Evolutionary conservation across 2,888 invertebrate species (phyloP).

Genomic region (Aporophyla lueneburgensis): DNA sequence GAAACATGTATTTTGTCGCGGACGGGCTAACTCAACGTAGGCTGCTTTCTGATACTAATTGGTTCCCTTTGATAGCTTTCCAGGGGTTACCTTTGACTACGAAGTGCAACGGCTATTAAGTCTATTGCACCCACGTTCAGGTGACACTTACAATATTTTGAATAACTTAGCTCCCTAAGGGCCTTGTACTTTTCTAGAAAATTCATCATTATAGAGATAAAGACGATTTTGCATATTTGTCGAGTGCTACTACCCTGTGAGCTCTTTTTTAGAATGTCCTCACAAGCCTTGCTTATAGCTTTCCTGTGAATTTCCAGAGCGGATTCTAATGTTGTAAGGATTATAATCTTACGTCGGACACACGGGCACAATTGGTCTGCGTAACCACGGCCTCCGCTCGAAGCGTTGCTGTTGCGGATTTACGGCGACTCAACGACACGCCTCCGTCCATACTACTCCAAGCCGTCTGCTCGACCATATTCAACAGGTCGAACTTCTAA

Average conservation of each 20-base stretch:
- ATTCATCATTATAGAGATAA: neutral
- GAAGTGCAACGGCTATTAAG: constrained; percentile 14
- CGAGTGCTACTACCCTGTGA: neutral
- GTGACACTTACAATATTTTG: neutral
- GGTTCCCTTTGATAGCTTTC: constrained; percentile 8
- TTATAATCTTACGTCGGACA: constrained; percentile 6
- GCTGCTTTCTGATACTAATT: constrained; percentile 15
- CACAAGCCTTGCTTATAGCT: neutral
- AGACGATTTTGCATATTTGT: neutral
- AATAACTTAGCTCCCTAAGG: neutral
- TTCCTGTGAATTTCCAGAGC: neutral
- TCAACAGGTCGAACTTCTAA: constrained; percentile 43
- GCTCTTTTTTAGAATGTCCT: too few species aligned
- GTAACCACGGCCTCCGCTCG: neutral
- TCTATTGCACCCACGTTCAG: neutral
- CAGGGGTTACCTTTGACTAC: neutral
- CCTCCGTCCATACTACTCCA: constrained; percentile 10
- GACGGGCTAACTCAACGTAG: neutral
- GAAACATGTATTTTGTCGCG: neutral
- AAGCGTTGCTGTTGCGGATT: constrained; percentile 15
- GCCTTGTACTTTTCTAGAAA: neutral
- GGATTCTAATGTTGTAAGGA: too few species aligned
- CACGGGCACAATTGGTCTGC: constrained; percentile 18
- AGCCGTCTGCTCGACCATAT: constrained; percentile 16
- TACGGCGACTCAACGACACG: constrained; percentile 19